These are phyloP conservation scores for Bathynomus jamesi DNA, from an alignment of 1,140 invertebrate species.

Conservation along the genomic window DNA sequence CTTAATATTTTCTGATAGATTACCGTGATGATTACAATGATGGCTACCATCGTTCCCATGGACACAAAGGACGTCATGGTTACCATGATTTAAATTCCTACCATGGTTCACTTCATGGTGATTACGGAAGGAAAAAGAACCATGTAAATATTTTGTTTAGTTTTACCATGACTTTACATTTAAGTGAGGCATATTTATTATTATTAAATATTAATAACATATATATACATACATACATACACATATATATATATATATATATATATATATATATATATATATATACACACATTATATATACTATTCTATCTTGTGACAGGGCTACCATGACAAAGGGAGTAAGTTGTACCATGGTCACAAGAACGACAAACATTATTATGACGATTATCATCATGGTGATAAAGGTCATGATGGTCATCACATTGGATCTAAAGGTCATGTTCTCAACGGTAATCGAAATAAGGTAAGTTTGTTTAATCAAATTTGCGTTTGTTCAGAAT, in stretches of 20 bases:
- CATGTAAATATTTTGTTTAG: background rate
- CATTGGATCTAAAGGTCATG: background rate
- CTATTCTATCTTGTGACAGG: background rate
- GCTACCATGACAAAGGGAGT: background rate
- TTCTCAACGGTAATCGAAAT: background rate
- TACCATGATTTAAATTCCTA: background rate
- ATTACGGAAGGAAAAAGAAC: background rate
- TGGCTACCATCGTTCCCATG: background rate
- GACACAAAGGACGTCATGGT: background rate
- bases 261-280: constrained; percentile 3
- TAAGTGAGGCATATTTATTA: background rate
- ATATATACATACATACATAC: background rate
- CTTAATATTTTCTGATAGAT: background rate
- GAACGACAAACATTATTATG: background rate
- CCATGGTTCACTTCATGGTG: background rate
- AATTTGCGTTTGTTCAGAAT: too few species aligned
- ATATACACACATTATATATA: background rate
- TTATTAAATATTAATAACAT: background rate
- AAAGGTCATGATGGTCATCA: background rate
- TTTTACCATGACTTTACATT: background rate
- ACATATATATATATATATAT: constrained; percentile 1
- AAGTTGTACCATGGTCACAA: background rate
- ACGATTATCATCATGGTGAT: background rate
- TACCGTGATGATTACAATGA: background rate
- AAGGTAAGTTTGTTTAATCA: background rate